Base-by-base conservation (phyloP, 2,888 invertebrate species). In the Watsonalla binaria region DNA sequence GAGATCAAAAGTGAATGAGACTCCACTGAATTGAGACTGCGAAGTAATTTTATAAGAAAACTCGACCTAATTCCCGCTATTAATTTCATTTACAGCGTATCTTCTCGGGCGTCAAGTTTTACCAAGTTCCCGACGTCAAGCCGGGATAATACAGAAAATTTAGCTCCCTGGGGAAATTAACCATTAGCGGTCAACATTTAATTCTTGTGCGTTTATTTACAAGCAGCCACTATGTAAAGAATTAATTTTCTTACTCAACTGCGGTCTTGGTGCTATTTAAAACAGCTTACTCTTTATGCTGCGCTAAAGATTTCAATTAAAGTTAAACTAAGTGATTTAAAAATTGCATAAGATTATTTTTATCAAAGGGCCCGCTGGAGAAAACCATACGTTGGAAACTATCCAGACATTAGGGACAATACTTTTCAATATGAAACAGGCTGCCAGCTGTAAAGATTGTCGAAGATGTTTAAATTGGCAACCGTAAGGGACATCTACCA, bases 141-240 rank as follows among this genome's bases (percentile, higher is more conserved):
- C 62, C 54, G 56, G 57, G 62, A 62, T 72, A 70, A 69, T 68
- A 76, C 74, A 72, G 81, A 76, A 83, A 86, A 85, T 80, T 74
- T 80, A 80, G 74, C 73, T 70, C 84, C 76, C 82, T 54, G 52
- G 85, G 86, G 86, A 87, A 86, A 86, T 87, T 82, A 78, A 66
- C 77, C 77, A 84, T 86, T 86, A 86, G 79, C 74, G 78, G 76
- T 71, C 70, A 78, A 1, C 78, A 84, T 83, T 83, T 83, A 84
- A 83, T 82, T 80, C 75, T 69, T 70, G 76, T 76, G 70, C 75
- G 78, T 83, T 78, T 81, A 81, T 82, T 82, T 74, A 79, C 61
- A 66, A 70, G 66, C 54, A 63, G 59, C 63, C 59, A 54, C 58
- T 62, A 60, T 57, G 52, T 60, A 53, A 63, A 65, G 61, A 61